phyloP scores from a whole-genome alignment of 2,113 vertebrate species.

The Boleophthalmus pectinirostris region DNA sequence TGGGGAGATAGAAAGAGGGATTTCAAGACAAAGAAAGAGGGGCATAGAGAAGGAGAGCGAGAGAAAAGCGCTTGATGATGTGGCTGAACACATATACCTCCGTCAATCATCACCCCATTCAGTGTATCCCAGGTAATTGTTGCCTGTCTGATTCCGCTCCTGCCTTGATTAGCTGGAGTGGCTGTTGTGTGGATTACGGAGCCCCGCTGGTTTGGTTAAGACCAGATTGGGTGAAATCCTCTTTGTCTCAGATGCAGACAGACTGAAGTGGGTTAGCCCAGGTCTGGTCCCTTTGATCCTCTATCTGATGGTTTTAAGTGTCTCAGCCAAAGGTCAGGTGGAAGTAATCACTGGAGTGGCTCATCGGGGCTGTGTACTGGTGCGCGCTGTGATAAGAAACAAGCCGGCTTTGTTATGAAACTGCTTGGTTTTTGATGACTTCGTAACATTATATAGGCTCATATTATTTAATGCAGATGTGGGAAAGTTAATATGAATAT shows the following conservation, averaged over 20 bases:
- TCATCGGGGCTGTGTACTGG: not conserved
- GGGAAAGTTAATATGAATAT: too few species aligned
- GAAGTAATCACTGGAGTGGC: not conserved
- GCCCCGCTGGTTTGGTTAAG: slow-evolving; percentile 52
- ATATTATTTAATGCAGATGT: too few species aligned
- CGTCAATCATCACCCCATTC: slow-evolving; percentile 34
- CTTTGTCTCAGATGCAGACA: slow-evolving; percentile 60
- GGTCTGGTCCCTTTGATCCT: not conserved
- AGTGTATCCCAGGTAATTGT: slow-evolving; percentile 60
- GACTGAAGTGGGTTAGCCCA: slow-evolving; percentile 32
- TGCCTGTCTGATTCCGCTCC: slow-evolving; percentile 46
- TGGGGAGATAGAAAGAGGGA: too few species aligned
- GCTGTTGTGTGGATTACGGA: slow-evolving; percentile 31
- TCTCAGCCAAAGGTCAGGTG: slow-evolving; percentile 43
- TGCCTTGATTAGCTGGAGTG: slow-evolving; percentile 62
- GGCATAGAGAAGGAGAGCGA: too few species aligned
- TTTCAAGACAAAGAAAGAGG: too few species aligned
- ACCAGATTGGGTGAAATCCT: slow-evolving; percentile 67
- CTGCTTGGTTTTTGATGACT: too few species aligned
- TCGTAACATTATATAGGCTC: too few species aligned
- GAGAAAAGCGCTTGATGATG: too few species aligned
- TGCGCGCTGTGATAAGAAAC: not conserved
- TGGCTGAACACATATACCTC: slow-evolving; percentile 2
- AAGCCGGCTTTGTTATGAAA: not conserved
- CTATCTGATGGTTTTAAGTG: slow-evolving; percentile 28